Conservation (phyloP, 2,797 vertebrate genomes). For the Anas georgica region DNA sequence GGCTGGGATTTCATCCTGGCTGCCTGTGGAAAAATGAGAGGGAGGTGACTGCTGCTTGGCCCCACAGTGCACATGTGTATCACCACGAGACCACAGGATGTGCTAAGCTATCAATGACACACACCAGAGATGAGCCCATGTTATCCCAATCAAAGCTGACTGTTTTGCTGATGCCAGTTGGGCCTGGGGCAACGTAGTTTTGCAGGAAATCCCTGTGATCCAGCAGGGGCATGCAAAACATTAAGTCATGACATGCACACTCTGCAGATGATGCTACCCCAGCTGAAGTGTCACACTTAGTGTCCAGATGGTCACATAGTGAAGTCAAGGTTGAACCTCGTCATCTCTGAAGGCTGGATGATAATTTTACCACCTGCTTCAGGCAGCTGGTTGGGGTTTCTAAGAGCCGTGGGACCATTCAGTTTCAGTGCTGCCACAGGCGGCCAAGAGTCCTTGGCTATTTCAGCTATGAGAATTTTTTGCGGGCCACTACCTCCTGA, state of each 20-base stretch:
- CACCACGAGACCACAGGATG: not conserved
- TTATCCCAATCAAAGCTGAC: not conserved
- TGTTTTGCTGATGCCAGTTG: not conserved
- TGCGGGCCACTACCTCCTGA: not conserved
- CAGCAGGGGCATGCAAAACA: not conserved
- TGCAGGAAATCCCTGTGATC: not conserved
- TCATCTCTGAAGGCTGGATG: not conserved
- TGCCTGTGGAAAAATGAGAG: not conserved
- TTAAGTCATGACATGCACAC: not conserved
- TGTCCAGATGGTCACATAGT: not conserved
- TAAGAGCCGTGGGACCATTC: not conserved
- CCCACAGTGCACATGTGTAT: not conserved
- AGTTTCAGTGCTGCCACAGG: not conserved
- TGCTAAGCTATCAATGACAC: fast-evolving
- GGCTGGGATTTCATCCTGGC: not conserved
- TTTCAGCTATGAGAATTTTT: not conserved
- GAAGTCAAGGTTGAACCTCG: not conserved
- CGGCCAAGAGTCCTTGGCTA: not conserved
- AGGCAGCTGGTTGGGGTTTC: not conserved
- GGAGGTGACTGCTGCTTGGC: not conserved
- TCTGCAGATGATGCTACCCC: not conserved
- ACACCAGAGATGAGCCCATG: not conserved
- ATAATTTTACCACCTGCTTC: not conserved
- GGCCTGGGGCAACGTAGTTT: not conserved
- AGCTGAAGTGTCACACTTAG: not conserved